Conservation (phyloP, 2,113 vertebrate genomes). For the Furnarius figulus region DNA sequence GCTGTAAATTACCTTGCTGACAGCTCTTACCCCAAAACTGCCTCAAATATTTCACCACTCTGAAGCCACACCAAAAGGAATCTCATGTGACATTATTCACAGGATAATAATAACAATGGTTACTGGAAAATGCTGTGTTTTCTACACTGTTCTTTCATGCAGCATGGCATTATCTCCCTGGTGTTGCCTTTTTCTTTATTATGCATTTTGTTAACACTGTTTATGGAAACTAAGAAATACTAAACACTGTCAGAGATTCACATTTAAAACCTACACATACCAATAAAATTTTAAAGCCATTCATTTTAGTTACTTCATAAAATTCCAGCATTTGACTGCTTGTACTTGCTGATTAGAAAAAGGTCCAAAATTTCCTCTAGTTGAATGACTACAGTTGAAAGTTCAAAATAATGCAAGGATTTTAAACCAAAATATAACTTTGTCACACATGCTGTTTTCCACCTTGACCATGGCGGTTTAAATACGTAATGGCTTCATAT, state of each 20-base stretch:
- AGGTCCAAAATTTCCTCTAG: background rate
- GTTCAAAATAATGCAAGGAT: background rate
- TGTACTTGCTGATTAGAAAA: conserved; percentile 15
- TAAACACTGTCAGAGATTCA: background rate
- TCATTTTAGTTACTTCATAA: background rate
- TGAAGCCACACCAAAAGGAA: background rate
- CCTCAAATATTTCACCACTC: background rate
- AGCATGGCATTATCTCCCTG: background rate
- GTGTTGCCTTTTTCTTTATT: background rate
- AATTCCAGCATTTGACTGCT: background rate
- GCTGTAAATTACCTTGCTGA: background rate
- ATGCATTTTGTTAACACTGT: background rate
- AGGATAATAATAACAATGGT: background rate
- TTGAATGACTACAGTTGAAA: background rate
- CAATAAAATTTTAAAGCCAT: background rate
- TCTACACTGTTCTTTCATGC: background rate
- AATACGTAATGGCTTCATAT: background rate
- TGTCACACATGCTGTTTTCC: background rate
- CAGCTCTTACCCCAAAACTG: background rate
- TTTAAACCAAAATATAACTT: background rate
- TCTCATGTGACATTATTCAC: background rate
- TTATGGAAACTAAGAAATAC: background rate
- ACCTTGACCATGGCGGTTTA: background rate
- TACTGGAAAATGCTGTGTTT: background rate
- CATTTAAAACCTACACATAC: background rate